A percentile compares a stretch with the other conserved stretches of the same genome.
Conservation (phyloP, 2,113 vertebrate genomes). For the Cygnus buccinator region DNA sequence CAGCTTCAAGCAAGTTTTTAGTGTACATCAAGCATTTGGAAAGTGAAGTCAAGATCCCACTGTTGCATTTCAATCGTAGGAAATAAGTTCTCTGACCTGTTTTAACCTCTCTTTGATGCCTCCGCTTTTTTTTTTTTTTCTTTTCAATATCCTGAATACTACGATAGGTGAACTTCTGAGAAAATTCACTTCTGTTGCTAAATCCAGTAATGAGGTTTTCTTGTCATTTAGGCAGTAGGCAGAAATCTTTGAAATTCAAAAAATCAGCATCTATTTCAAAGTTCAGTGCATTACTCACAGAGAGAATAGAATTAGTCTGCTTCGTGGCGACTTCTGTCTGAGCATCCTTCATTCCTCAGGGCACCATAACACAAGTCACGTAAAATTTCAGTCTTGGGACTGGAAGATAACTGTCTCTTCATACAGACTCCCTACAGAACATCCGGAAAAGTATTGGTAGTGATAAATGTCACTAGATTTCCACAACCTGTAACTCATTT, state of each 20-base stretch:
- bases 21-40: background rate
- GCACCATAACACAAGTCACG: background rate
- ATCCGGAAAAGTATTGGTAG: background rate
- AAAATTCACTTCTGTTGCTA: background rate
- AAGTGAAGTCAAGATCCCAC: background rate
- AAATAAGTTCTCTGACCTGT: background rate
- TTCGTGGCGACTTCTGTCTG: background rate
- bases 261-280: background rate
- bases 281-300: background rate
- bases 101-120: background rate
- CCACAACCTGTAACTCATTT: background rate
- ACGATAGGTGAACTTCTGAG: background rate
- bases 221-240: background rate
- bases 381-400: background rate
- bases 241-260: background rate
- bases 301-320: background rate
- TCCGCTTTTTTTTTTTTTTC: background rate
- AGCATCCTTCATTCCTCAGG: background rate
- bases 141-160: background rate
- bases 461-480: background rate
- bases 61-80: background rate
- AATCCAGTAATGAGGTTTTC: background rate
- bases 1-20: background rate
- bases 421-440: background rate
- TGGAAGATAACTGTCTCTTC: background rate